These are phyloP conservation scores for Prenolepis imparis DNA, from an alignment of 2,888 invertebrate species.

Conservation along the genomic window DNA sequence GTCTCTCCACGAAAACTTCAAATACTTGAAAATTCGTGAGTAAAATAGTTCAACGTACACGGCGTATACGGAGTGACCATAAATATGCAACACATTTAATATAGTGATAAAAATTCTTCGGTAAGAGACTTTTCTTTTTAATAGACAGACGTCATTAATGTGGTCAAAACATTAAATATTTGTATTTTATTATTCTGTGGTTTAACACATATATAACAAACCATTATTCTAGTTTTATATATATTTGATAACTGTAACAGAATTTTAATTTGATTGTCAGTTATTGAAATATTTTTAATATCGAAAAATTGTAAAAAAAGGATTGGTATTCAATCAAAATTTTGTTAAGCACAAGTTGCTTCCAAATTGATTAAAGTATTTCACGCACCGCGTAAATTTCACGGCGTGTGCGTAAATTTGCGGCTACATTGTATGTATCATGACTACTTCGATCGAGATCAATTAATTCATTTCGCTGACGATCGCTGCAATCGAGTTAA, in stretches of 20 bases:
- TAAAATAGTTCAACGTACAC: constrained; percentile 7
- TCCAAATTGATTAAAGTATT: constrained; percentile 29
- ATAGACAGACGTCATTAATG: neutral
- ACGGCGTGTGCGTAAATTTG: constrained; percentile 39
- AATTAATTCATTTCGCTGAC: constrained; percentile 69
- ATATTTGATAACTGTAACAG: neutral
- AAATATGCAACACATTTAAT: constrained; percentile 1
- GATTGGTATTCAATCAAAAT: constrained; percentile 25
- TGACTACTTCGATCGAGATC: constrained; percentile 51
- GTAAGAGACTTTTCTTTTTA: neutral
- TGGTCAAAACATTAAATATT: no score
- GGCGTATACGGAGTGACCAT: constrained; percentile 2
- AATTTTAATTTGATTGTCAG: constrained; percentile 19
- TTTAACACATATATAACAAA: neutral
- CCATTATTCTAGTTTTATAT: neutral
- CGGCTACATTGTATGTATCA: constrained; percentile 53
- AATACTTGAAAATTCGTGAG: constrained; percentile 22
- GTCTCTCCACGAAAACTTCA: constrained; percentile 40
- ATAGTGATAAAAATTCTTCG: constrained; percentile 1
- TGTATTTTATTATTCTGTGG: neutral
- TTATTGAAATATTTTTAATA: constrained; percentile 7
- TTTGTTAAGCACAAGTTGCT: neutral
- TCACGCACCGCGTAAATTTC: constrained; percentile 2
- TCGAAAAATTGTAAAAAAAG: constrained; percentile 29
- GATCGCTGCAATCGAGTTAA: constrained; percentile 70